These are phyloP conservation scores for Gymnoscopelus braueri DNA, from an alignment of 2,797 vertebrate genomes.

Conservation along the genomic window DNA sequence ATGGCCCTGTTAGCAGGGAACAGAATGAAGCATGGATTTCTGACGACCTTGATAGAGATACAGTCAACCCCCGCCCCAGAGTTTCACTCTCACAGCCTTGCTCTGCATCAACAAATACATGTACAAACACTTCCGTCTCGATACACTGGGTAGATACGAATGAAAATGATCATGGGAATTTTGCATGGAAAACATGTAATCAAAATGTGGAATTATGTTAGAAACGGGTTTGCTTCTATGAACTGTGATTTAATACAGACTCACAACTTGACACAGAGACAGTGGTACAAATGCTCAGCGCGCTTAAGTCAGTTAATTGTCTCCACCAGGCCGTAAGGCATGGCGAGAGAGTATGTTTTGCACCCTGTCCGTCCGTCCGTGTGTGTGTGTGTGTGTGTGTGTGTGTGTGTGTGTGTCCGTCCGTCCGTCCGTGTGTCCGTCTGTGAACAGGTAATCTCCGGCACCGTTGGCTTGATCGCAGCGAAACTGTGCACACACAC, in stretches of 20 bases:
- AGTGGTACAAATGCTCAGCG: conserved; percentile 59
- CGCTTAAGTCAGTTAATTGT: conserved; percentile 63
- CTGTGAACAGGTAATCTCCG: no score
- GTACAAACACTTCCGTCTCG: not conserved
- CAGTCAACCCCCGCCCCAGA: conserved; percentile 1
- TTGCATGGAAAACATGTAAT: conserved; percentile 22
- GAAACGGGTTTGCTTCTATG: conserved; percentile 26
- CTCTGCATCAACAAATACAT: not conserved
- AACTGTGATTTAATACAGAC: conserved; percentile 38
- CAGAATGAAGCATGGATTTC: conserved; percentile 9
- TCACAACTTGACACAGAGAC: conserved; percentile 43
- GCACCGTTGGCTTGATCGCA: no score
- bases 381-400: no score
- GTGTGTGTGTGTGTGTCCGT: no score
- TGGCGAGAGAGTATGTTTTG: no score
- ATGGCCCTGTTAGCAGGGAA: conserved; percentile 3
- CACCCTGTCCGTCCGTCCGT: no score
- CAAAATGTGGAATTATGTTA: conserved; percentile 27
- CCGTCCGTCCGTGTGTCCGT: no score
- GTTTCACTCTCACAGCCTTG: not conserved
- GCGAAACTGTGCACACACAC: no score
- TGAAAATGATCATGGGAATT: not conserved
- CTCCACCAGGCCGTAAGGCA: no score
- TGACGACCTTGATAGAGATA: conserved; percentile 16
- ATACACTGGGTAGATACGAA: not conserved